Conservation (phyloP, 2,888 invertebrate genomes). For the Macrophya alboannulata region DNA sequence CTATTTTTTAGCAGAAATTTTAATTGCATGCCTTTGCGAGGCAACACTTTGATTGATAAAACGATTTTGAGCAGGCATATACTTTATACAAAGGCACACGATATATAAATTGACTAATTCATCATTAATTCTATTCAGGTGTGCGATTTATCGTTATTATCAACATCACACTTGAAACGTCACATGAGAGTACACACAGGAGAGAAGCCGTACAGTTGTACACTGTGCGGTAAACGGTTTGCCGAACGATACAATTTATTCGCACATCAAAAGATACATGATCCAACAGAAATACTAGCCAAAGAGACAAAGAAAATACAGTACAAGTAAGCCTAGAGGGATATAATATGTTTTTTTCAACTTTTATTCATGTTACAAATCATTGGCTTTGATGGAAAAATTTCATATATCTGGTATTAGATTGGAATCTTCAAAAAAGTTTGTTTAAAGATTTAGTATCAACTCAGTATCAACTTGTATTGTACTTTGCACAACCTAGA, state of each 20-base stretch:
- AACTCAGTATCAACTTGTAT: not conserved
- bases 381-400: not conserved
- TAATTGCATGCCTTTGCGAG: not conserved
- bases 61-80: not conserved
- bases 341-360: not conserved
- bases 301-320: constrained; percentile 64
- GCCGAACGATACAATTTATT: constrained; percentile 77
- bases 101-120: not conserved
- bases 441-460: not conserved
- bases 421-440: not conserved
- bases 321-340: constrained; percentile 64
- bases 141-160: constrained; percentile 84
- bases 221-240: constrained; percentile 70
- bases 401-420: not conserved
- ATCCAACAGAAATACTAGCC: constrained; percentile 64
- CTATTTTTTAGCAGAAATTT: not conserved
- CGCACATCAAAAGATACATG: constrained; percentile 76
- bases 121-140: constrained; percentile 64
- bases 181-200: constrained; percentile 87
- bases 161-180: constrained; percentile 86
- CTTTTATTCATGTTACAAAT: not conserved
- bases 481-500: not conserved
- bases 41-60: not conserved
- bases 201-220: constrained; percentile 77
- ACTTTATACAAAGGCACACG: not conserved